Percentiles rank a stretch among this genome's conserved stretches.
These are phyloP conservation scores for Falcunculus frontatus DNA, from an alignment of 2,113 vertebrate species.

Conservation along the genomic window DNA sequence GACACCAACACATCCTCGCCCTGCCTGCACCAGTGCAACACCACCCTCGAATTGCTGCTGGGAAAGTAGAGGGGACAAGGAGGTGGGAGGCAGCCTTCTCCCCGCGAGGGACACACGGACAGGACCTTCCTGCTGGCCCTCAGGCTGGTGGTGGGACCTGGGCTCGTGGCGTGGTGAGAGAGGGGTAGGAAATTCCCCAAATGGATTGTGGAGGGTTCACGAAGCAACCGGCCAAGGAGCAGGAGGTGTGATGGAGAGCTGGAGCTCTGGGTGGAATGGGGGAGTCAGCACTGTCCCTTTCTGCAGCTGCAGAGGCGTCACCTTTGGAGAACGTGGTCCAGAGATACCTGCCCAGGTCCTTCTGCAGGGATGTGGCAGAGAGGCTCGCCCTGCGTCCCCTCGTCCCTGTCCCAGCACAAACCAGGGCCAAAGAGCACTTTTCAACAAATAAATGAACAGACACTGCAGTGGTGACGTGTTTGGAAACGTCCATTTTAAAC, in stretches of 20 bases:
- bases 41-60: neutral
- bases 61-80: rapidly evolving
- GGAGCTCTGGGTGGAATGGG: rapidly evolving
- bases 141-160: neutral
- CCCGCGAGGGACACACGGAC: rapidly evolving
- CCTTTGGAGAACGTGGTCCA: rapidly evolving
- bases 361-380: neutral
- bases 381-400: neutral
- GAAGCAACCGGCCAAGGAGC: rapidly evolving
- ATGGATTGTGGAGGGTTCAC: neutral
- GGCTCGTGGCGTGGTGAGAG: neutral
- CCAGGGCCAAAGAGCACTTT: neutral
- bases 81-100: neutral
- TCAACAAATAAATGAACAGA: neutral
- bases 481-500: neutral
- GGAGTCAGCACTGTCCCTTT: neutral
- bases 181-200: rapidly evolving
- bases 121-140: neutral
- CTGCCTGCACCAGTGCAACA: rapidly evolving
- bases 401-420: neutral
- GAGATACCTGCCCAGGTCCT: neutral
- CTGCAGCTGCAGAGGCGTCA: neutral
- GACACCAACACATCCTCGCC: rapidly evolving
- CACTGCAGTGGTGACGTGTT: rapidly evolving
- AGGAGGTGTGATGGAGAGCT: neutral